These are phyloP conservation scores for Rhabdornis inornatus DNA, from an alignment of 2,113 vertebrate species.

Conservation along the genomic window DNA sequence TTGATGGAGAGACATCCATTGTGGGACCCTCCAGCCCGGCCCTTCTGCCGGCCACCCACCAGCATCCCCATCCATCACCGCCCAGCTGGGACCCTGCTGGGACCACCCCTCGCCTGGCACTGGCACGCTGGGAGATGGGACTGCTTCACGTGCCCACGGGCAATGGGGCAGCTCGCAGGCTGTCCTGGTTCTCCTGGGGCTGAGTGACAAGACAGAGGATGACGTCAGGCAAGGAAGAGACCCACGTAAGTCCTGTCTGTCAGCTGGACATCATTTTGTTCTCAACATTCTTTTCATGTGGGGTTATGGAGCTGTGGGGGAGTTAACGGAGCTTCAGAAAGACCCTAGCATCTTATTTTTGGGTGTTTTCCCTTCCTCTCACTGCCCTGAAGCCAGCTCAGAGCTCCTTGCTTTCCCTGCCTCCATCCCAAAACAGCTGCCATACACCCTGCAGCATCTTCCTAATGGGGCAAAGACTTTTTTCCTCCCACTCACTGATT, in stretches of 20 bases:
- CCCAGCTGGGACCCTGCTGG: not conserved
- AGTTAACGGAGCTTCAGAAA: not conserved
- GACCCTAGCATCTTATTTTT: not conserved
- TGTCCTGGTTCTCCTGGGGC: not conserved
- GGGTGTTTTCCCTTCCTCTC: not conserved
- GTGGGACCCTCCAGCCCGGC: not conserved
- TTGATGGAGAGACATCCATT: conserved; percentile 50
- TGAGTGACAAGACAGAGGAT: not conserved
- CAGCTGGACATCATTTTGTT: not conserved
- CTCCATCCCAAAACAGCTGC: not conserved
- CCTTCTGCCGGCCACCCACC: conserved; percentile 63
- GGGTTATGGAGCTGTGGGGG: not conserved
- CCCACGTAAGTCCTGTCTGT: not conserved
- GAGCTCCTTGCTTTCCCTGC: not conserved
- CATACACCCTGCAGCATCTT: not conserved
- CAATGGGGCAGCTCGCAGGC: not conserved
- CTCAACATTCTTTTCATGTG: not conserved
- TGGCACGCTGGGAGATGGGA: not conserved
- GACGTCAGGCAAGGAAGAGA: not conserved
- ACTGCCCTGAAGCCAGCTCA: not conserved
- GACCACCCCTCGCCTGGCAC: not conserved
- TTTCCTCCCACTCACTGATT: not conserved
- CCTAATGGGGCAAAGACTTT: not conserved
- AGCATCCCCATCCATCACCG: conserved; percentile 47
- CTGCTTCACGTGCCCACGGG: not conserved